A percentile compares a stretch with the other conserved stretches of the same genome.
These are phyloP conservation scores for Hypsibius dujardini DNA, from an alignment of 1,140 invertebrate species.

Conservation along the genomic window DNA sequence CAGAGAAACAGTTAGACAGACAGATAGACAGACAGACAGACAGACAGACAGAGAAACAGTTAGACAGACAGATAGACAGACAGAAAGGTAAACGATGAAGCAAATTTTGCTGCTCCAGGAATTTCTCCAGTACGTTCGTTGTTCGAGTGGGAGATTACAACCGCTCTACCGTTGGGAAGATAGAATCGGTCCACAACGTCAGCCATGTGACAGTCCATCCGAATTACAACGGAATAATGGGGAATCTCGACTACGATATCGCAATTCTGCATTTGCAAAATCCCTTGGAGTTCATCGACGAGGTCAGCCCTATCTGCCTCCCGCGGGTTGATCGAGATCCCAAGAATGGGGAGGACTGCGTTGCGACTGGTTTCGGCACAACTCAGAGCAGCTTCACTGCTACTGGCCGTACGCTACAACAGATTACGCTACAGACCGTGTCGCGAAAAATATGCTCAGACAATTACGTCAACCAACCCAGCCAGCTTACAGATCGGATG, in stretches of 20 bases:
- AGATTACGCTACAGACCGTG: background rate
- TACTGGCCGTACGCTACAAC: background rate
- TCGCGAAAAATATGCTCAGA: background rate
- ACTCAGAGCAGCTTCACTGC: background rate
- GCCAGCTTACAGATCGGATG: background rate
- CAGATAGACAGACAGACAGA: too few species aligned
- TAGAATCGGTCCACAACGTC: background rate
- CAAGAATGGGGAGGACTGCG: background rate
- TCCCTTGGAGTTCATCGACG: background rate
- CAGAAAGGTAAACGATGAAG: background rate
- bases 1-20: too few species aligned
- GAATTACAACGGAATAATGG: background rate
- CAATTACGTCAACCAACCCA: background rate
- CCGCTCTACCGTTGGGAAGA: background rate
- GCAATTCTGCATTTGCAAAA: background rate
- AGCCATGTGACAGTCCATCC: background rate
- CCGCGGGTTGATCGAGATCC: background rate
- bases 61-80: background rate
- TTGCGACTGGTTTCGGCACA: background rate
- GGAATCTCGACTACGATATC: background rate
- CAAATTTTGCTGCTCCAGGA: background rate
- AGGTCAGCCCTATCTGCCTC: background rate
- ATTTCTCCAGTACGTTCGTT: background rate
- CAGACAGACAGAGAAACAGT: too few species aligned
- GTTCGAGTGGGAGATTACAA: background rate